Base-by-base conservation (phyloP, 2,797 vertebrate genomes). In the Xenentodon cancila region DNA sequence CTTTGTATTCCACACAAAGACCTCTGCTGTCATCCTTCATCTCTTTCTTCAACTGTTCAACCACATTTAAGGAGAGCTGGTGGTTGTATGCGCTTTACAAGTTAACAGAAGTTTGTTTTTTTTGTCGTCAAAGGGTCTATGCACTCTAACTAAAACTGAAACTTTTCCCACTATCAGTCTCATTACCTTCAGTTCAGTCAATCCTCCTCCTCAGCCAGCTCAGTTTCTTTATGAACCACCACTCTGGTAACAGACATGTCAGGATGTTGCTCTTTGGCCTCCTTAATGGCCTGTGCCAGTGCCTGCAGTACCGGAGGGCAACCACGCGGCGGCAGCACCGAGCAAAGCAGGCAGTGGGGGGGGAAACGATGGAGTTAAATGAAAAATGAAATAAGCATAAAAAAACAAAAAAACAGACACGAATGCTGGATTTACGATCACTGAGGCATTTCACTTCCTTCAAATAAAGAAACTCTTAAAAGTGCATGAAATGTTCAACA, bases 251-350 rank as follows among this genome's bases (percentile, higher is more conserved):
- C 97, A 22, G 97, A 97, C 98, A 99, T 99, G 91, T 99, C 98
- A 69, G 98, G 98, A 91, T 99, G 98, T 90, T 99, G 98, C 88
- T 99, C 97, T 95, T 97, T 96, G 94, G 97, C 97, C 94, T 99
- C 98, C 93, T 97, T 96, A 91, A 99, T 99, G 80, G 98, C 98
- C 90, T 99, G 97, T 84, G 98, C 98, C 93, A 99, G 90, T 16
- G 97, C 98, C 98, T 99, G 90, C 58, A 80, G 86, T 76, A 84
- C 60, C 65, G 0, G 34, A 63, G 66, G 53, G 61, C 71, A 59
- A 69, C 83, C 88, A 85, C 82, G 80, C 8, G 47, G 73, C 55
- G 79, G 84, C 62, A 80, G 84, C 78, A 86, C 78, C 81, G 57
- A 79, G 86, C 75, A 83, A 66, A 37, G 71, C 73, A 75, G 75